These are phyloP conservation scores for Agrotis clavis DNA, from an alignment of 2,888 invertebrate species.

Conservation along the genomic window DNA sequence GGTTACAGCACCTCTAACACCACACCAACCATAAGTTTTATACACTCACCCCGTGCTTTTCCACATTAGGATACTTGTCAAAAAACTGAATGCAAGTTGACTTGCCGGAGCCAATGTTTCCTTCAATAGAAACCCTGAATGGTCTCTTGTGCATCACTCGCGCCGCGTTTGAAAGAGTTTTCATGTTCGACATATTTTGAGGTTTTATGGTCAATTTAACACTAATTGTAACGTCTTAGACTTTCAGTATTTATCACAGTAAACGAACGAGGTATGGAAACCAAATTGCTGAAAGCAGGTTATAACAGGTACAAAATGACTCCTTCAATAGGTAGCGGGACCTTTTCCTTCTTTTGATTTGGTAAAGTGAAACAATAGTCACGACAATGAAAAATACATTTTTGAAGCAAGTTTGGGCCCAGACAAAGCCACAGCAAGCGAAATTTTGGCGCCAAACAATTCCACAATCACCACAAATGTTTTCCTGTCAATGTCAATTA, in stretches of 20 bases:
- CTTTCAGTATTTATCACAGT: neutral
- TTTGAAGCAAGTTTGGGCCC: neutral
- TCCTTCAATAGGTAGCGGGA: neutral
- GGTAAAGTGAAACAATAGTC: neutral
- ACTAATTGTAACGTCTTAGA: neutral
- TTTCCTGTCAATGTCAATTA: conserved; percentile 19
- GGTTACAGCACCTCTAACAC: neutral
- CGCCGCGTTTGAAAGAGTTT: conserved; percentile 75
- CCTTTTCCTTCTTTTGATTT: neutral
- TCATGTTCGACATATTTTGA: conserved; percentile 77
- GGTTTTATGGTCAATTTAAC: neutral
- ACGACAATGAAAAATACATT: neutral
- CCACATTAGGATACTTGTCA: conserved; percentile 92
- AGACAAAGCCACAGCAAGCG: no score
- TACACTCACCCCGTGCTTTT: conserved; percentile 86
- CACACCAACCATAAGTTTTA: no score
- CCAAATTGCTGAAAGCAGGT: neutral
- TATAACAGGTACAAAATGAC: neutral
- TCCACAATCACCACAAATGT: conserved; percentile 33
- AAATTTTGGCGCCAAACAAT: conserved; percentile 33
- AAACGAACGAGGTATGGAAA: neutral
- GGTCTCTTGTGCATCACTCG: conserved; percentile 83
- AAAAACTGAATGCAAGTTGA: conserved; percentile 95
- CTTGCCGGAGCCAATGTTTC: conserved; percentile 96
- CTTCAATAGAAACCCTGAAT: conserved; percentile 94